Percentiles rank a stretch among this genome's conserved stretches.
These are phyloP conservation scores for Thripadectes ignobilis DNA, from an alignment of 2,797 vertebrate species.

Conservation along the genomic window DNA sequence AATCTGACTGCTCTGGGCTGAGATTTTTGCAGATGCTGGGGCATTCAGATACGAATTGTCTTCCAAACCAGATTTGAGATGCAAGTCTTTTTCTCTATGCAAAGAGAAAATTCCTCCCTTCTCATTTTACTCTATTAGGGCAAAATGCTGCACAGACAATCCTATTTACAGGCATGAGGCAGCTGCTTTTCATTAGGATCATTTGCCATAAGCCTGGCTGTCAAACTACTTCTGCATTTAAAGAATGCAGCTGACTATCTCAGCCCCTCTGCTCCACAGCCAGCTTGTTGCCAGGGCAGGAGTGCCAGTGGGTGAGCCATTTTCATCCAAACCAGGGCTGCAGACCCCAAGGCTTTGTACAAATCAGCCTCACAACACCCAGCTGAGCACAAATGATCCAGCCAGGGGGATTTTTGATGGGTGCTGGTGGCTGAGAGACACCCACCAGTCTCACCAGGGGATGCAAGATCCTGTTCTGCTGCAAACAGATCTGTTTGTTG, in stretches of 20 bases:
- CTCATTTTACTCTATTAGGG: not conserved
- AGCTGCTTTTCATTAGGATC: slow-evolving; percentile 17
- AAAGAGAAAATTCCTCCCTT: not conserved
- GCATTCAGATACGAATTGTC: not conserved
- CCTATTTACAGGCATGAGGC: not conserved
- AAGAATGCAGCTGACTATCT: not conserved
- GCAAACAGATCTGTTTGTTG: not conserved
- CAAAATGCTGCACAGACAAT: not conserved
- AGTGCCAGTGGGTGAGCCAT: not conserved
- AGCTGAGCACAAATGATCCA: not conserved
- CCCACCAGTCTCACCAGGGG: rapidly evolving
- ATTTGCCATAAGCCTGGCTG: not conserved
- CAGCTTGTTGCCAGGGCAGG: not conserved
- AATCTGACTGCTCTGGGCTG: not conserved
- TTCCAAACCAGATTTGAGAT: not conserved
- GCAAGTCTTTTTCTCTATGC: not conserved
- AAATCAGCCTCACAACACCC: not conserved
- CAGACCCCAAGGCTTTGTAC: not conserved
- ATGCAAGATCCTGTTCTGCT: too few relatives aligned
- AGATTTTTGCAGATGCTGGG: not conserved
- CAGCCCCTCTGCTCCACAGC: not conserved
- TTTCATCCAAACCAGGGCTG: not conserved
- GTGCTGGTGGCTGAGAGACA: not conserved
- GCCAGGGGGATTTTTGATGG: rapidly evolving
- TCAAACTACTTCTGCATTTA: not conserved